Percentiles rank a stretch among this genome's conserved stretches.
These are phyloP conservation scores for Hemicentrotus pulcherrimus DNA, from an alignment of 35 echinoderm and acorn worm species.

Conservation along the genomic window DNA sequence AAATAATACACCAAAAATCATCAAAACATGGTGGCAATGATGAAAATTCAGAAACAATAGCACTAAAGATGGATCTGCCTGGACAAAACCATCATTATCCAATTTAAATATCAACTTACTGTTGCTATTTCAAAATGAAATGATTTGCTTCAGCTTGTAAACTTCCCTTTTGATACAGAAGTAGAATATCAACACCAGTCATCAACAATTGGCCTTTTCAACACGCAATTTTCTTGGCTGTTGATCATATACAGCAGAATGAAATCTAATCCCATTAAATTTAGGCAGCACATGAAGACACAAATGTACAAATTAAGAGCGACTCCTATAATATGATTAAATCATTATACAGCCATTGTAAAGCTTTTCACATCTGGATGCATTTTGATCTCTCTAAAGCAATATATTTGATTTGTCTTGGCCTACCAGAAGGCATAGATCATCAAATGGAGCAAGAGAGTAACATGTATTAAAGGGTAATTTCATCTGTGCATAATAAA, in stretches of 20 bases:
- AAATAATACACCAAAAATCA: not conserved
- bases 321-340: not conserved
- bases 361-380: not conserved
- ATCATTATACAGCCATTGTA: not conserved
- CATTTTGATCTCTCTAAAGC: not conserved
- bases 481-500: too few species aligned
- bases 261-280: not conserved
- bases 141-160: not conserved
- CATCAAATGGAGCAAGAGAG: not conserved
- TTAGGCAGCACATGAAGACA: not conserved
- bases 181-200: not conserved
- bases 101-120: not conserved
- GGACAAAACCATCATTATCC: not conserved
- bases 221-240: not conserved
- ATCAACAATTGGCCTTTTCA: not conserved
- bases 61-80: not conserved
- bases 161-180: not conserved
- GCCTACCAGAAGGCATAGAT: not conserved
- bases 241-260: not conserved
- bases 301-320: not conserved
- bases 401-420: too few species aligned
- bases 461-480: too few species aligned
- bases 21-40: too few species aligned
- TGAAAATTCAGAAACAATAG: too few species aligned
- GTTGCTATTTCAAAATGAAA: not conserved